Evolutionary conservation across 2,113 vertebrate species (phyloP).

Genomic region (Eretmochelys imbricata): DNA sequence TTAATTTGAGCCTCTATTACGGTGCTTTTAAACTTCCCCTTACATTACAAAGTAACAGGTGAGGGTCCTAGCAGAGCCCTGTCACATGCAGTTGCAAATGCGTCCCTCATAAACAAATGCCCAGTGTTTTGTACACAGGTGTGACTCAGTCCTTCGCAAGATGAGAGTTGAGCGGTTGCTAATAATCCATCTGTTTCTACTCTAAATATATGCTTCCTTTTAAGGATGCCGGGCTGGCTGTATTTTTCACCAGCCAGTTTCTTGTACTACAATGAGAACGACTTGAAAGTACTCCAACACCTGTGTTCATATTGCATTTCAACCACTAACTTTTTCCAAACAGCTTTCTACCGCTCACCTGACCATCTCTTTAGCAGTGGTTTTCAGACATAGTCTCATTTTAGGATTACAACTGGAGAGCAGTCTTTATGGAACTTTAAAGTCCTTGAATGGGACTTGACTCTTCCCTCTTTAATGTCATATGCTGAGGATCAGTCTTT

Average conservation of each 20-base stretch:
- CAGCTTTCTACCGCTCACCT: not conserved
- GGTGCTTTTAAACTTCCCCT: too few species aligned
- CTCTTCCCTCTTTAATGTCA: not conserved
- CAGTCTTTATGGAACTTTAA: not conserved
- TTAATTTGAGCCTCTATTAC: too few species aligned
- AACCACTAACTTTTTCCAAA: not conserved
- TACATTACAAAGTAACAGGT: too few species aligned
- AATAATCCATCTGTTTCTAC: not conserved
- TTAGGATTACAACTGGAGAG: not conserved
- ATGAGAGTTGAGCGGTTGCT: not conserved
- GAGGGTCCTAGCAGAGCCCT: not conserved
- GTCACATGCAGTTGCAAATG: not conserved
- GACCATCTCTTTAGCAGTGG: not conserved
- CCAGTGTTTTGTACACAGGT: not conserved
- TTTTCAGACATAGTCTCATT: not conserved
- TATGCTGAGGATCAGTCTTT: not conserved
- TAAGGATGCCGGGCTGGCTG: not conserved
- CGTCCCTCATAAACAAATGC: not conserved
- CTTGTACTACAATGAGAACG: not conserved
- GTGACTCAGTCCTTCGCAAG: not conserved
- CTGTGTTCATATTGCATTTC: not conserved
- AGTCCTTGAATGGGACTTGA: not conserved
- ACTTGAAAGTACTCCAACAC: not conserved
- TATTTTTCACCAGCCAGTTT: not conserved
- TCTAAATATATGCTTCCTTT: not conserved